Percentiles rank a stretch among this genome's conserved stretches.
These are phyloP conservation scores for Acyrthosiphon pisum DNA, from an alignment of 1,140 invertebrate species.

Conservation along the genomic window DNA sequence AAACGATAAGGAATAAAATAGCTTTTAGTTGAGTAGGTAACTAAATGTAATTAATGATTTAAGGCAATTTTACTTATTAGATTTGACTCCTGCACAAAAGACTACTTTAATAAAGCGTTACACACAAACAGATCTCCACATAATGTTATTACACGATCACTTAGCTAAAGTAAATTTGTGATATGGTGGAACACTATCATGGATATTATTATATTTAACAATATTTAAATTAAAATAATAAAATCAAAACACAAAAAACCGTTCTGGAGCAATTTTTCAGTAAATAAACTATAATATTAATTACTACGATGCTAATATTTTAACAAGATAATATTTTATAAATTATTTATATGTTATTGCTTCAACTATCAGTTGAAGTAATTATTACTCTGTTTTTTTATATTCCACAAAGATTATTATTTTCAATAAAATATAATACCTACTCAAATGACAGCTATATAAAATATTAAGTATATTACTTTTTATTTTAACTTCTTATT, in stretches of 20 bases:
- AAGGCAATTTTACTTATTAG: conserved; percentile 2
- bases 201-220: not conserved
- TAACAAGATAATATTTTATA: no score
- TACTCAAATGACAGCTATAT: not conserved
- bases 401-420: not conserved
- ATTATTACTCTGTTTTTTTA: no score
- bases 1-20: not conserved
- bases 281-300: no score
- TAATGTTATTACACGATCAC: not conserved
- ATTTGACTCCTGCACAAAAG: not conserved
- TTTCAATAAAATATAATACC: not conserved
- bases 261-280: not conserved
- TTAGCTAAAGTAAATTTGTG: not conserved
- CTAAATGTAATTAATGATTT: not conserved
- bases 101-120: conserved; percentile 14
- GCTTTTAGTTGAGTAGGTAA: not conserved
- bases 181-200: not conserved
- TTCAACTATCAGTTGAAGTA: no score
- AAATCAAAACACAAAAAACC: not conserved
- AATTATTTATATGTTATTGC: no score
- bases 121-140: not conserved
- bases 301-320: not conserved
- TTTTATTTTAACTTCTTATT: not conserved
- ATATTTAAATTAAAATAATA: not conserved
- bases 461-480: not conserved